A percentile compares a stretch with the other conserved stretches of the same genome.
Evolutionary conservation across 2,797 vertebrate species (phyloP).

Genomic region (Meriones psammophilus): DNA sequence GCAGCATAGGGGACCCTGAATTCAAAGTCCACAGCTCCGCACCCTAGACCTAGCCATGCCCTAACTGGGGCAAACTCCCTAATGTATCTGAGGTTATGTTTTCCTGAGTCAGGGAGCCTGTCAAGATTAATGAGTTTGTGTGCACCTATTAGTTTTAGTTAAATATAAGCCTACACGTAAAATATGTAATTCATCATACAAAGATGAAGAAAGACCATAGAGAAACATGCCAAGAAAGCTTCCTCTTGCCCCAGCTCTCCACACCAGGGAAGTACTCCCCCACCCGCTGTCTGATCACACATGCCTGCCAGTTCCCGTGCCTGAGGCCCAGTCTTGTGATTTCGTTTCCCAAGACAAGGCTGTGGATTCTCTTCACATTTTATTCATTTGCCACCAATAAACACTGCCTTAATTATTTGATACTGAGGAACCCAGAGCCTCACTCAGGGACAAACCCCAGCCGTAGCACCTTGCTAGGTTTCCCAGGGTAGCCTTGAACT

Average conservation of each 20-base stretch:
- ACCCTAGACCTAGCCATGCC: neutral
- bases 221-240: neutral
- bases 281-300: neutral
- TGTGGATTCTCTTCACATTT: constrained; percentile 5
- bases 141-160: neutral
- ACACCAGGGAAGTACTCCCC: neutral
- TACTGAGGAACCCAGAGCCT: neutral
- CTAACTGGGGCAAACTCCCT: neutral
- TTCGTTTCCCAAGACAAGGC: neutral
- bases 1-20: neutral
- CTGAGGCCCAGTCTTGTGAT: neutral
- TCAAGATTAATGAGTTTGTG: constrained; percentile 6
- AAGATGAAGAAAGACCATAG: neutral
- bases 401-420: neutral
- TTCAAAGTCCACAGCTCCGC: neutral
- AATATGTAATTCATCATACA: neutral
- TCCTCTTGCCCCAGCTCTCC: neutral
- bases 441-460: neutral
- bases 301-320: neutral
- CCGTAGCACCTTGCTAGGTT: neutral
- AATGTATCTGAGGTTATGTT: constrained; percentile 19
- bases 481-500: neutral
- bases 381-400: constrained; percentile 3
- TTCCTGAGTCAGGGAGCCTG: constrained; percentile 41
- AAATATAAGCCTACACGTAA: neutral